These are phyloP conservation scores for Cossypha heuglini DNA, from an alignment of 2,797 vertebrate species.

Conservation along the genomic window DNA sequence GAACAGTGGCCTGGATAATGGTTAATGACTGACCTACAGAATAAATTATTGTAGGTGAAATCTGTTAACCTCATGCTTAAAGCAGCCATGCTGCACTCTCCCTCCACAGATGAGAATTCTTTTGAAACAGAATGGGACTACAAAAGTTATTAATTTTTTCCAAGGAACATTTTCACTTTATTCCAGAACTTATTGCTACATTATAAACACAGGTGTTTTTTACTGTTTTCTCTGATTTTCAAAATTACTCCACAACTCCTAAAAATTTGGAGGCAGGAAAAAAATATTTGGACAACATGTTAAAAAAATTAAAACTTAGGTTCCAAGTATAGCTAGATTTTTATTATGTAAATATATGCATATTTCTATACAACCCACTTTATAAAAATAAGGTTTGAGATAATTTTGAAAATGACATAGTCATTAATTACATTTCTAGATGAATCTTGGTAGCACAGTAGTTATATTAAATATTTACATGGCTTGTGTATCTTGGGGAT, in stretches of 20 bases:
- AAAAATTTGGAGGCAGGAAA: fast-evolving
- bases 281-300: fast-evolving
- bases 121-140: neutral
- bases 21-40: neutral
- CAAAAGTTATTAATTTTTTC: neutral
- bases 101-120: neutral
- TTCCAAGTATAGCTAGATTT: neutral
- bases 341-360: fast-evolving
- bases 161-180: neutral
- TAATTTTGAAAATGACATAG: neutral
- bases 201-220: neutral
- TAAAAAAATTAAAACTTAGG: neutral
- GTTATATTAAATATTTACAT: neutral
- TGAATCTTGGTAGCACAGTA: neutral
- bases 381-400: neutral
- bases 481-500: neutral
- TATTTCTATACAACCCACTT: neutral
- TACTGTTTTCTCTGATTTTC: neutral
- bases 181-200: fast-evolving
- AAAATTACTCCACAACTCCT: neutral
- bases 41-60: neutral
- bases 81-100: neutral
- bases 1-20: neutral
- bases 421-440: neutral
- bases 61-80: neutral